Evolutionary conservation across 2,113 vertebrate species (phyloP), one percentile per base, ranked within the genome.

Genomic region (Lagopus leucura): DNA sequence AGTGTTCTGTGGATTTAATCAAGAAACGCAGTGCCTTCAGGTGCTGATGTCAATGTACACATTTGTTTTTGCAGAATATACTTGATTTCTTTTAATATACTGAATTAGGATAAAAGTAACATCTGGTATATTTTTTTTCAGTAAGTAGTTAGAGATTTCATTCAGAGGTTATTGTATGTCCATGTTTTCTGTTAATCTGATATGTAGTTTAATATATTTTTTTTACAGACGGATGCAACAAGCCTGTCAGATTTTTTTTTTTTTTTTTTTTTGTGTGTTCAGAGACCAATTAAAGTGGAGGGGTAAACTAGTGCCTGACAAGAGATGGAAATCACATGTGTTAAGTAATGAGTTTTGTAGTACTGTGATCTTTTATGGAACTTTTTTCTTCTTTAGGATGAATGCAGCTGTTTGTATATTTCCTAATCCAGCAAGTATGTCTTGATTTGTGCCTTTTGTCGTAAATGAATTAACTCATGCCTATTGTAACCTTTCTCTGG

Each of bases 221-320:
- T 79, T 82, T 66, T 66, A 34, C 2, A 2, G 30, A 21, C 14
- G 5, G 1, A 9, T 54, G 27, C 60, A 55, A 30, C 10, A 66
- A 61, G 27, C 70, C 15, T 22, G 32, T 54, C 66, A 55, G 27
- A 28, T 47, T 30, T 64, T 40, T 76, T 45, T 61, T 6, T 24
- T 13, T 24, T 4, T 47, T 20, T 47, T 10, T 47, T 18, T 20
- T 47, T 10, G 19, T 17, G 20, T 66, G 34, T 65, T 16, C 34
- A 8, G 58, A 48, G 25, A 12, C 8, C 28, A 45, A 7, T 65
- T 45, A 28, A 48, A 74, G 4, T 50, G 57, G 42, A 76, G 36
- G 73, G 21, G 27, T 8, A 28, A 28, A 27, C 2, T 8, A 72
- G 55, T 50, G 32, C 0, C 0, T 50, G 36, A 24, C 2, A 6